Evolutionary conservation across 2,888 invertebrate genomes (phyloP), one percentile per base, ranked within the genome.

Genomic region (Synergus umbraculus): DNA sequence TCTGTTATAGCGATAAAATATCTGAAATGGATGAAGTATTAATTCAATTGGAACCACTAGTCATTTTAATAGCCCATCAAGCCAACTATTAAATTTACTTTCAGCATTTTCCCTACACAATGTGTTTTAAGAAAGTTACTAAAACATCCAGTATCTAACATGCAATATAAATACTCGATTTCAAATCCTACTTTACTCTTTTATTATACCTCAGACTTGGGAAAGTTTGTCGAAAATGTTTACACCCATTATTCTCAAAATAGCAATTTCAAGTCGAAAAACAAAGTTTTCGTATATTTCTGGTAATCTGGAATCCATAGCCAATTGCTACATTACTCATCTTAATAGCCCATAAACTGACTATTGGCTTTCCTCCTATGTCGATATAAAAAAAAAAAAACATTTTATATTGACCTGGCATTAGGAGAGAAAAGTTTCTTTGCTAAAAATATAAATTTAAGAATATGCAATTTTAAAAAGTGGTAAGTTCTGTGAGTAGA

Each of bases 301-400:
- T 49, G 15, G 46, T 69, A 69, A 69, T 64, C 67, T 77, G 77
- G 83, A 85, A 83, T 84, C 84, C 84, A 87, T 84, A 87, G 84
- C 78, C 83, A 80, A 85, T 84, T 80, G 83, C 78, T 67, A 79
- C 82, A 82, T 88, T 86, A 86, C 80, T 88, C 86, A 86, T 81
- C 80, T 82, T 84, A 85, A 87, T 86, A 84, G 83, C 79, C 86
- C 85, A 85, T 87, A 87, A 87, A 81, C 77, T 84, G 85, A 85
- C 83, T 81, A 78, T 80, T 79, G 78, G 78, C 65, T 76, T 13
- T 37, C 15, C 41, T 80, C 46, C 76, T 63, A 49, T 54, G 46
- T 44, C 58, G 41, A 46, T 49, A 46, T 49, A 69, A 29, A 54
- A 13, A 69, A 44, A 46, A 46, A 69, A 15, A 15, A n/a, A 54